Base-by-base conservation (phyloP, 2,797 vertebrate genomes). In the Etheostoma nigrum region DNA sequence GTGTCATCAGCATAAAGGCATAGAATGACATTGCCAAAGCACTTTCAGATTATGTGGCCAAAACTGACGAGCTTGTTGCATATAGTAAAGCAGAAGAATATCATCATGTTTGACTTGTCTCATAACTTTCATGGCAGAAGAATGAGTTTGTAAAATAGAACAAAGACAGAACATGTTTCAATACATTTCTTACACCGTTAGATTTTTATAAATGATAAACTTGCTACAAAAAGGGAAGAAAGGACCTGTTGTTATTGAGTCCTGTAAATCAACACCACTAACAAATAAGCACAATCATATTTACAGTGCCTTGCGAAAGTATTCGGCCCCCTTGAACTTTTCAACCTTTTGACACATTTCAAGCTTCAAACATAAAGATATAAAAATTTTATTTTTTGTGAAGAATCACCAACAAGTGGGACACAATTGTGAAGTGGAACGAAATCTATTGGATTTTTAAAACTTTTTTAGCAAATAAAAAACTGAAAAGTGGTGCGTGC, bases 1-100 rank as follows among this genome's bases (percentile, higher is more conserved):
- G 23, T 62, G 48, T 90, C 79, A 76, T 87, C 85, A 62, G 66
- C 85, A 66, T 77, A 84, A 51, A 67, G 33, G 25, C 1, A 1
- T 64, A 76, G 19, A 79, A 36, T 73, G 18, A 54, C 30, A 63
- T 62, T 44, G 4, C 10, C n/a, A 25, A 33, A 44, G 21, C 15
- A 19, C 11, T 5, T 44, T 68, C 2, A 63, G 10, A 54, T 36
- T 70, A 27, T 19, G 5, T 30, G 1, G 4, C 33, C 44, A 61
- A 72, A 44, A 77, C 15, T 13, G 40, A 74, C n/a, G 0, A 33
- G 1, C 6, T 19, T 51, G 10, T 23, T 62, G 6, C 51, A 54
- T 23, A 18, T 62, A 55, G 40, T 33, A 66, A 72, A 61, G 30
- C 19, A 53, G 23, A 52, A 12, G 1, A 54, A 58, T 0, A 18